Evolutionary conservation across 2,113 vertebrate species (phyloP), one percentile per base, ranked within the genome.

Genomic region (Diadophis punctatus): DNA sequence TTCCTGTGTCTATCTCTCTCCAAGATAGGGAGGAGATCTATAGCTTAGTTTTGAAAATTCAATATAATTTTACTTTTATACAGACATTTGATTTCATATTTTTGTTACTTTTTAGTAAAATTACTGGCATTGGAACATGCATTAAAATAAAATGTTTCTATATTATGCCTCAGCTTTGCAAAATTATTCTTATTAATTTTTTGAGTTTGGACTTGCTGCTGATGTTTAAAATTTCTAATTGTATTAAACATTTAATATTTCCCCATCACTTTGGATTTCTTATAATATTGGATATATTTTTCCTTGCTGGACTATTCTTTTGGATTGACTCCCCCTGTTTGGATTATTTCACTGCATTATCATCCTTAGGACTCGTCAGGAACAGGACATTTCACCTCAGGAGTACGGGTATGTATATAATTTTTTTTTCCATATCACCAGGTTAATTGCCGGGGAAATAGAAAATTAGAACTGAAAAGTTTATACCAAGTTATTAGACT

Each of bases 321-420:
- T 98, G 98, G 97, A 98, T 98, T 98, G 98, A 98, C 97, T 97
- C 96, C 97, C 98, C 98, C 97, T 98, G 97, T 98, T 98, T 98
- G 98, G 97, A 98, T 98, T 98, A 98, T 98, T 98, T 98, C 97
- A 98, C 97, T 98, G 98, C 97, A 98, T 98, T 98, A 97, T 98
- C 98, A 98, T 97, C 97, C 98, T 98, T 98, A 98, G 98, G 98
- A 98, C 97, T 97, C 98, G 94, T 97, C 98, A 98, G 98, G 98
- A 98, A 97, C 97, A 98, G 98, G 98, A 98, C 98, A 98, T 98
- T 98, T 98, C 97, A 98, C 97, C 97, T 98, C 98, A 98, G 98
- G 98, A 98, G 98, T 98, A 91, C 98, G 97, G 98, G 98, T 98
- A 98, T 98, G 98, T 98, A 98, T 96, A 97, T 97, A 97, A 96